Evolutionary conservation across 2,797 vertebrate genomes (phyloP).

Genomic region (Peromyscus melanophrys): DNA sequence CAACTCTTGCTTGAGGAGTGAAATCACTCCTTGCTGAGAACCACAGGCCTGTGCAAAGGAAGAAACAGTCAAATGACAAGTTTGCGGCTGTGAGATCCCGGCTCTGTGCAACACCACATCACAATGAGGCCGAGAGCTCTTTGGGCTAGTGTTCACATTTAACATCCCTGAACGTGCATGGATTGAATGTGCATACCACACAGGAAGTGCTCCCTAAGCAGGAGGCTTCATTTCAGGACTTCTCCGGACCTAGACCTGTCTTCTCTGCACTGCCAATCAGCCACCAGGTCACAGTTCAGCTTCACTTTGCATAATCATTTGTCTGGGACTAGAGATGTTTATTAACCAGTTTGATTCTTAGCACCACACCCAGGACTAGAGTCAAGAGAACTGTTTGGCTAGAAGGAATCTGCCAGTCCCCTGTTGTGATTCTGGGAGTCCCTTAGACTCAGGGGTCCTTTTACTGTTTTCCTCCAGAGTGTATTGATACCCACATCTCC

Average conservation of each 20-base stretch:
- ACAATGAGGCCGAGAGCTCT: too few species aligned
- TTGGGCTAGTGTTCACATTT: fast-evolving
- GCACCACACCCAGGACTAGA: neutral
- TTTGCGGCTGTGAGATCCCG: neutral
- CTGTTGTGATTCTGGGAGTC: neutral
- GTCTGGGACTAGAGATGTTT: neutral
- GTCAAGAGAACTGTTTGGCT: neutral
- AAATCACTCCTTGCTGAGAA: neutral
- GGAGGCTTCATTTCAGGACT: neutral
- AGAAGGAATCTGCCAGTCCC: neutral
- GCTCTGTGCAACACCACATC: neutral
- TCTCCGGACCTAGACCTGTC: neutral
- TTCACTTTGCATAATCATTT: neutral
- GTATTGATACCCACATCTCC: neutral
- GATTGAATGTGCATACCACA: fast-evolving
- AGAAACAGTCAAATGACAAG: fast-evolving
- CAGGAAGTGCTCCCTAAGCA: neutral
- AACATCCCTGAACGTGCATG: neutral
- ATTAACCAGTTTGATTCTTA: neutral
- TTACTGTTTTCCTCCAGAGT: neutral
- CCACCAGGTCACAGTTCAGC: neutral
- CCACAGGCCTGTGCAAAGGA: neutral
- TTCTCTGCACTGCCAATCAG: fast-evolving
- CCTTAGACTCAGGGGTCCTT: neutral
- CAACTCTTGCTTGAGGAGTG: neutral